Percentiles rank a stretch among this genome's conserved stretches.
Conservation (phyloP, 1,140 invertebrate genomes). For the Caenorhabditis tropicalis region DNA sequence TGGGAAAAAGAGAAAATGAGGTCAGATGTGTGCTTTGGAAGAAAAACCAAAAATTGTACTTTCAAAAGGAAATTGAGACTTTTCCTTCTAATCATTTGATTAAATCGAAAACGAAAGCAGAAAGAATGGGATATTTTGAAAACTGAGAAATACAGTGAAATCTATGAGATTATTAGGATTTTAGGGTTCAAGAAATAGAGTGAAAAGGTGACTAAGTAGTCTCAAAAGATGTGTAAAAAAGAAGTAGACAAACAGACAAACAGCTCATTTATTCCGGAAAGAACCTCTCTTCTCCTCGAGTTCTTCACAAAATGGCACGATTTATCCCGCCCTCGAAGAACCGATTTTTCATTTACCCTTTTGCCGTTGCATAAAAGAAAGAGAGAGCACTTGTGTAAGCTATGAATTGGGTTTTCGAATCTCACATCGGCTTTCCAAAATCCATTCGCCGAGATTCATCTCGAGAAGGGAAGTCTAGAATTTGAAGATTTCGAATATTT, state of each 20-base stretch:
- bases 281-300: background rate
- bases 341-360: slow-evolving; percentile 45
- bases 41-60: background rate
- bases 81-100: background rate
- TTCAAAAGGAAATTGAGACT: background rate
- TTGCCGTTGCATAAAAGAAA: slow-evolving; percentile 24
- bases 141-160: too few species aligned
- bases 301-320: background rate
- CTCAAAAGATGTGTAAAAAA: background rate
- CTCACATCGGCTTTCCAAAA: background rate
- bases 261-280: background rate
- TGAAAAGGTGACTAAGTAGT: too few species aligned
- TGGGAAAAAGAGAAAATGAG: background rate
- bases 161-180: too few species aligned
- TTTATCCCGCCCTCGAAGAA: background rate
- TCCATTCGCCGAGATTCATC: background rate
- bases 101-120: background rate
- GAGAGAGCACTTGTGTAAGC: slow-evolving; percentile 30
- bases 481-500: background rate
- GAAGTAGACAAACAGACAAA: background rate
- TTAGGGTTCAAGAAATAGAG: too few species aligned
- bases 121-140: slow-evolving; percentile 6
- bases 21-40: background rate
- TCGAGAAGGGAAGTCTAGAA: background rate
- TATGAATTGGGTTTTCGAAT: slow-evolving; percentile 27